Evolutionary conservation across 2,113 vertebrate genomes (phyloP), one percentile per base, ranked within the genome.

Genomic region (Cyanistes caeruleus): DNA sequence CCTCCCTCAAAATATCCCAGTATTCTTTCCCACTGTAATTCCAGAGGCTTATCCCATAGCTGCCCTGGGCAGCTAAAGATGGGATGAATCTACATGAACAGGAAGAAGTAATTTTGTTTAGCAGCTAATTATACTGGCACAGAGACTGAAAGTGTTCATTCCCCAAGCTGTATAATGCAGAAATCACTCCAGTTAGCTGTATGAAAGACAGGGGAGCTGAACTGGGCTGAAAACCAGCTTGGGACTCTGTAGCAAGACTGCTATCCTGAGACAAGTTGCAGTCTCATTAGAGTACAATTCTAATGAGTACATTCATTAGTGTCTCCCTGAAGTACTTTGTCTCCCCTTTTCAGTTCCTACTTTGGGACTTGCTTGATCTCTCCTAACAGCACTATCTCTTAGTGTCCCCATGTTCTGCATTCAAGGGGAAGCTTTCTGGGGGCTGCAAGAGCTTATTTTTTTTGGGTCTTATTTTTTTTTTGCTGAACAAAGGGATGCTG

Each of bases 371-470:
- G 8, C 41, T 37, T 59, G 43, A 59, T 77, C 18, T 65, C 68
- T 64, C 39, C 28, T 44, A 58, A 17, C 2, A 67, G 49, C 0
- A 1, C 13, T 51, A 15, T n/a, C 9, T 33, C 35, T 60, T 13
- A 35, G 25, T 27, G 15, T 56, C 15, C 10, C 23, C 18, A 25
- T 6, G 6, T 53, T 30, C 43, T 35, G 20, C 43, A 24, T 19
- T 13, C 8, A 1, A 7, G 27, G 33, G 3, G 10, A 62, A 55
- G 19, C 15, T 75, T 65, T 20, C 17, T 2, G 0, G 3, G 18
- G 43, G 9, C n/a, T 84, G 28, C 18, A 59, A 81, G 19, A 59
- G 1, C 6, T 62, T 48, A 7, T 49, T 44, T 76, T 67, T 11
- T 28, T 56, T 2, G 8, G 7, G n/a, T n/a, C n/a, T n/a, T n/a